Evolutionary conservation across 2,888 invertebrate species (phyloP), one percentile per base, ranked within the genome.

Genomic region (Petrophora chlorosata): DNA sequence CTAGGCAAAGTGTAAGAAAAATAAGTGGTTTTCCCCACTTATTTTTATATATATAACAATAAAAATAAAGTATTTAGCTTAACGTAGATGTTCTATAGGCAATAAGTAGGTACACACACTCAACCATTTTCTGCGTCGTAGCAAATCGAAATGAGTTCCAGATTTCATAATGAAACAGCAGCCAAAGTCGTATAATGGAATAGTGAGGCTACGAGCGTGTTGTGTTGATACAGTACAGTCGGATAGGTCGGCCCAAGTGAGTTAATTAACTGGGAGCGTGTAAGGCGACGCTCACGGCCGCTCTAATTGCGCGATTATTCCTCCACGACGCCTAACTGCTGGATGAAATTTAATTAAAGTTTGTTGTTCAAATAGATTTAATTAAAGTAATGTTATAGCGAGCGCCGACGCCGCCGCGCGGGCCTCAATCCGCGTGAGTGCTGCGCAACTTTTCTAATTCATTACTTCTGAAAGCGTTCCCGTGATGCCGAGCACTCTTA

Each of bases 351-450:
- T 91, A 91, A 91, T 91, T 91, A 91, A 91, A 91, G 85, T 90
- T 91, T 91, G 91, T 91, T 91, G 91, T 91, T 91, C 88, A 90
- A 91, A 91, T 91, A 91, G 90, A 91, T 91, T 91, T 91, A 91
- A 91, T 91, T 91, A 91, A 91, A 90, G 89, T 91, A 90, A 91
- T 90, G 90, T 85, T 87, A 89, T 87, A 85, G 85, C 83, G 80
- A 81, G 76, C 82, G 82, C 79, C 78, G 82, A 75, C 77, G 76
- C 74, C 76, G 71, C 57, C 63, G 61, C 67, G 74, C 74, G 79
- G 78, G 79, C 80, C 86, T 89, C 89, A 89, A 90, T 90, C 87
- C 88, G 85, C 75, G 84, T 83, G 89, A 90, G 89, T 90, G 89
- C 87, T 88, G 87, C 84, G 89, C 84, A 90, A 90, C 86, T 90